Evolutionary conservation across 2,113 vertebrate species (phyloP).

Genomic region (Arizona elegans): DNA sequence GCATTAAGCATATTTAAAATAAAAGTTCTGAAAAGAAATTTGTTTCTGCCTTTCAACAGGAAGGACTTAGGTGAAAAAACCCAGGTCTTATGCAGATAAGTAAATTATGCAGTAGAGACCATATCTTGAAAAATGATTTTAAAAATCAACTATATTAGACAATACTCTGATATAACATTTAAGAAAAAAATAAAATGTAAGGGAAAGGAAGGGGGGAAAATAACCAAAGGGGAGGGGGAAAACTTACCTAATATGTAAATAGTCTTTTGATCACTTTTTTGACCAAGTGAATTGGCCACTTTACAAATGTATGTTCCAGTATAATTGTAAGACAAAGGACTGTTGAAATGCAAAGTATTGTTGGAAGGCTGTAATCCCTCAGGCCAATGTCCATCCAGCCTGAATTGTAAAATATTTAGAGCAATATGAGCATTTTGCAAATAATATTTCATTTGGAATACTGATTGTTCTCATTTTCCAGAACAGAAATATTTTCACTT

Average conservation of each 20-base stretch:
- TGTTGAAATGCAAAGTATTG: conserved; percentile 83
- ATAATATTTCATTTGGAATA: background rate
- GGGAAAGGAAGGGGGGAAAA: background rate
- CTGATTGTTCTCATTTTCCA: background rate
- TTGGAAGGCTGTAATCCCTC: conserved; percentile 81
- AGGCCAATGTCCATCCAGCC: conserved; percentile 86
- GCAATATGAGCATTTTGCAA: conserved; percentile 25
- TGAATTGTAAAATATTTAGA: conserved; percentile 59
- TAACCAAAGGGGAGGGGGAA: background rate
- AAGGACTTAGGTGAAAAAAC: background rate
- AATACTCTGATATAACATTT: background rate
- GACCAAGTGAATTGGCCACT: conserved; percentile 85
- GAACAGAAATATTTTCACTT: background rate
- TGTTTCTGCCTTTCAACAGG: background rate
- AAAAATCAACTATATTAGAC: background rate
- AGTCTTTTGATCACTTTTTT: conserved; percentile 80
- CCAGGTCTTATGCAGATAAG: background rate
- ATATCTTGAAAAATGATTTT: background rate
- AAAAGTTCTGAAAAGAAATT: background rate
- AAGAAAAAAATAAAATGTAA: background rate
- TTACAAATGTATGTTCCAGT: conserved; percentile 89
- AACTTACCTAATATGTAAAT: conserved; percentile 90
- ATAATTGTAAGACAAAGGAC: conserved; percentile 85
- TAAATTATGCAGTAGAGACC: background rate
- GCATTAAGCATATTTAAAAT: background rate